Evolutionary conservation across 1,140 invertebrate genomes (phyloP), one percentile per base, ranked within the genome.

Genomic region (Ridgeia piscesae): DNA sequence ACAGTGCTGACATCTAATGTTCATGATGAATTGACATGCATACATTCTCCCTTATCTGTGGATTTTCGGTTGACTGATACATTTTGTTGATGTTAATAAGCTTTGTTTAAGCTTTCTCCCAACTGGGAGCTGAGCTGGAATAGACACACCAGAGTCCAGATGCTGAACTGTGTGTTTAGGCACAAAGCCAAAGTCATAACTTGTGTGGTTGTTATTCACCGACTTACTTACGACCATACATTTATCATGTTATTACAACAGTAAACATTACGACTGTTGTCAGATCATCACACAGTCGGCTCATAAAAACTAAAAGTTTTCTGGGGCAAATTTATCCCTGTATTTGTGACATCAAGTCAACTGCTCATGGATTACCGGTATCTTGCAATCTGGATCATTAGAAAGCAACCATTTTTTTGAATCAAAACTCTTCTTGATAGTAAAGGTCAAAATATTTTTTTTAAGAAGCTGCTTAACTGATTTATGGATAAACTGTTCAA

Each of bases 1-100:
- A 50, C 48, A 77, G 58, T 77, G 58, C 58, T 77, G 58, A 8
- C 58, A 77, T 77, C 58, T 77, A 77, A 21, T 77, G 58, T 77
- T 77, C 0, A 96, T 96, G 94, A 93, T 94, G 9, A 94, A 35
- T 27, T 90, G 33, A 34, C 17, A 14, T 27, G 91, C 89, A 31
- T 92, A 92, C 88, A 34, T 90, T 17, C 35, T 34, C n/a, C 11
- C 31, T 6, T 34, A 34, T 90, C 33, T 27, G 89, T 90, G 89
- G 33, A 14, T n/a, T 90, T 34, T 90, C 21, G 31, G n/a, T 90
- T 34, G 14, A 90, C 35, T 33, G 17, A 90, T 33, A 90, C n/a
- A 35, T 90, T 58, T 92, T 35, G 48, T 92, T 34, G 92, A 27
- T 21, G 58, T 21, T 77, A 21, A 27, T 8, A 77, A 77, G 58